Base-by-base conservation (phyloP, 2,888 invertebrate genomes). In the Troglohyphantes excavatus region DNA sequence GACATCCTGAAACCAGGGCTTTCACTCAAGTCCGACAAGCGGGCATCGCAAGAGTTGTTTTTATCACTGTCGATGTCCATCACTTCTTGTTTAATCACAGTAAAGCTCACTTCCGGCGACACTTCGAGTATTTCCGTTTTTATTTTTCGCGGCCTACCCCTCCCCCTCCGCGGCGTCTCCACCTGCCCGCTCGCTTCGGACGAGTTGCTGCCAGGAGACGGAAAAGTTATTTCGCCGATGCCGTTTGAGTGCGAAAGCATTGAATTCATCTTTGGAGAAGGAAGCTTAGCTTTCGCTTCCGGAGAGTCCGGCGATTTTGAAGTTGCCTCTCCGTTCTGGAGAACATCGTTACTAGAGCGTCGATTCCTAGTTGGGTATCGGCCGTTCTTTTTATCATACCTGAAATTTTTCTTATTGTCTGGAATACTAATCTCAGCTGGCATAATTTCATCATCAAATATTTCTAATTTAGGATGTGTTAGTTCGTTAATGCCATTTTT, bases 281-380 rank as follows among this genome's bases (percentile, higher is more conserved):
- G 29, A 17, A 53, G n/a, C 29, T 29, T 23, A 6, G 61, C 27
- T 17, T 68, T 27, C 13, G 82, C 29, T 19, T 76, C 68, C 27
- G 33, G 39, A 26, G 68, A 61, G 26, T 88, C 82, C 0, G 27
- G 21, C 0, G 89, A 78, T 33, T 83, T 83, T 23, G 61, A 26
- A 13, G 82, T 29, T 9, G 43, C n/a, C 7, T 78, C 78, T 21
- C 83, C 89, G 29, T 78, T 39, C 13, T 7, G 9, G 17, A n/a
- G 29, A 5, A 33, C 27, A 26, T 83, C 85, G 27, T 13, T 67
- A 33, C 73, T 85, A 26, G 53, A 68, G 9, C 76, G 33, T 1
- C 85, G 78, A 39, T 53, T 81, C 23, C 90, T 72, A 67, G 79
- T 90, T 53, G 72, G 90, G 23, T 90, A 90, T n/a, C 90, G 78